Evolutionary conservation across 2,797 vertebrate species (phyloP), one percentile per base, ranked within the genome.

Genomic region (Pseudomugil gertrudae): DNA sequence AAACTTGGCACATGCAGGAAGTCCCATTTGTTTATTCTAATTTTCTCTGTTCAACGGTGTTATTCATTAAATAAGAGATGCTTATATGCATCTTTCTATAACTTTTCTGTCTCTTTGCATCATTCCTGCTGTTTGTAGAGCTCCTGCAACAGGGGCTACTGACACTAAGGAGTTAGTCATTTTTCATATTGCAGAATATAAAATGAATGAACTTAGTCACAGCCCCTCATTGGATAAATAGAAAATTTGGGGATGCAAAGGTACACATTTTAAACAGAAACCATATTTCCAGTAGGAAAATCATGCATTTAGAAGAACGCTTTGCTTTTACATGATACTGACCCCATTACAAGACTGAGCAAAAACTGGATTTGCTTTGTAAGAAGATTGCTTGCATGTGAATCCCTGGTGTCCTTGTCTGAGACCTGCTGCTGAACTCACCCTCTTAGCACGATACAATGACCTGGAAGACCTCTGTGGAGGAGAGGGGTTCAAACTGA

Each of bases 81-180:
- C 38, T n/a, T n/a, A n/a, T n/a, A n/a, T n/a, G n/a, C n/a, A n/a
- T n/a, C n/a, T n/a, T n/a, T n/a, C n/a, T n/a, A n/a, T n/a, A n/a
- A n/a, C n/a, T 79, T 79, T 61, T 65, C 65, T 36, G 65, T 70
- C 66, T 63, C 55, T 36, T 24, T 76, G 52, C 75, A 66, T 84
- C 67, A n/a, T 59, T 84, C 80, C 75, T 70, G 55, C 66, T 75
- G 74, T 66, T 78, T 68, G n/a, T n/a, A n/a, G n/a, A n/a, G 71
- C 81, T 85, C 69, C 71, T 63, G 76, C 83, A 76, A 88, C 45
- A 48, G 58, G 69, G 88, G 80, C 51, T 81, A 79, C 87, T 89
- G 87, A 86, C 82, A 81, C 80, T 79, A 80, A 89, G 83, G 80
- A 86, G 80, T 83, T 63, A 63, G 80, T 63, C 83, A 89, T 85